phyloP scores from a whole-genome alignment of 2,888 invertebrate genomes.

The Chaitophorus viminalis region DNA sequence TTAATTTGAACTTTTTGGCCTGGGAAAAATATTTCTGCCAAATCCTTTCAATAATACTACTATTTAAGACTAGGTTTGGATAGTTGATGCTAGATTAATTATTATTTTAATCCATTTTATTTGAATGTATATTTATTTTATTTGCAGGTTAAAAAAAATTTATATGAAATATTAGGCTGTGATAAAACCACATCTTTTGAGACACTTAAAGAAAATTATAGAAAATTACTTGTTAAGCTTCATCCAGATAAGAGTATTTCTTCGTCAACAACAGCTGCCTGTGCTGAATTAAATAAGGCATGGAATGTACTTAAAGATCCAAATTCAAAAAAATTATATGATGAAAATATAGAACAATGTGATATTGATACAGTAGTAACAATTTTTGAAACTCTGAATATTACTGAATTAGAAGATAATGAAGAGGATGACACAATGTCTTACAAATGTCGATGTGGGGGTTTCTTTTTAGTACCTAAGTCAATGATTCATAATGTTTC shows the following conservation, averaged over 20 bases:
- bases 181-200: constrained; percentile 48
- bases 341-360: constrained; percentile 51
- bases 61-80: not conserved
- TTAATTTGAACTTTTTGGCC: too few relatives aligned
- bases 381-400: constrained; percentile 41
- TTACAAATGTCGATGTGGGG: constrained; percentile 49
- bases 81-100: not conserved
- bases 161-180: constrained; percentile 64
- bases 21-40: too few relatives aligned
- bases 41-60: too few relatives aligned
- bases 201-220: constrained; percentile 57
- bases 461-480: constrained; percentile 38
- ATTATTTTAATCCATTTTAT: not conserved
- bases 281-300: constrained; percentile 54
- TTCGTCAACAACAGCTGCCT: constrained; percentile 30
- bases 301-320: constrained; percentile 60
- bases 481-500: constrained; percentile 25
- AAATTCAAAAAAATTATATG: constrained; percentile 43
- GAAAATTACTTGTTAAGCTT: constrained; percentile 53
- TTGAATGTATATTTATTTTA: not conserved
- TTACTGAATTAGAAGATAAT: constrained; percentile 42
- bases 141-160: constrained; percentile 36
- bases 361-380: constrained; percentile 54
- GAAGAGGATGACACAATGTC: constrained; percentile 5
- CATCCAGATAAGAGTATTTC: constrained; percentile 56